Evolutionary conservation across 1,140 invertebrate genomes (phyloP).

Genomic region (Drosophila quadrilineata): DNA sequence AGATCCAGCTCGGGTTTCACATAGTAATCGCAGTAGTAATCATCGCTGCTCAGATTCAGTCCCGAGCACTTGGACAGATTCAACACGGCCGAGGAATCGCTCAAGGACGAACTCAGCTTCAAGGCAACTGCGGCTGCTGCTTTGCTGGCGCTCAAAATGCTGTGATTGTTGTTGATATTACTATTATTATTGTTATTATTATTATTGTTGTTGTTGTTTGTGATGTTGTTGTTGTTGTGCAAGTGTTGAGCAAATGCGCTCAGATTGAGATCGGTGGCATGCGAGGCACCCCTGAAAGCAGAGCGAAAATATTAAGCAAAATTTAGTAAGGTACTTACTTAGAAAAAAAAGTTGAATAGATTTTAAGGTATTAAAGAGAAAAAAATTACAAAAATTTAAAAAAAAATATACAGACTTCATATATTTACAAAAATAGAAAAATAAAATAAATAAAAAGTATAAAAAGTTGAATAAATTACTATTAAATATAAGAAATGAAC

Average conservation of each 20-base stretch:
- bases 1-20: conserved; percentile 75
- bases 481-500: too few species aligned
- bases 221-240: conserved; percentile 55
- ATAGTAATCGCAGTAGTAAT: conserved; percentile 65
- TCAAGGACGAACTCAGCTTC: conserved; percentile 60
- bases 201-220: conserved; percentile 15
- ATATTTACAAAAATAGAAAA: too few species aligned
- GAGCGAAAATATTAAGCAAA: background rate
- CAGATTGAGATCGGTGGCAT: conserved; percentile 66
- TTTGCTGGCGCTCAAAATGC: conserved; percentile 45
- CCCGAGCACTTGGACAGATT: conserved; percentile 72
- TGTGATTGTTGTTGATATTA: conserved; percentile 50
- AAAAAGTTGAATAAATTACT: too few species aligned
- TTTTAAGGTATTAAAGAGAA: too few species aligned
- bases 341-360: background rate
- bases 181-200: conserved; percentile 47
- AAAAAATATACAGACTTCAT: too few species aligned
- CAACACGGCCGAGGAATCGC: conserved; percentile 54
- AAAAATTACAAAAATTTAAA: too few species aligned
- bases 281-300: conserved; percentile 61
- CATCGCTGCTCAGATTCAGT: conserved; percentile 54
- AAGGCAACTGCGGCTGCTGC: conserved; percentile 4
- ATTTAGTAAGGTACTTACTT: background rate
- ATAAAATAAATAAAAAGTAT: too few species aligned
- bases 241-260: conserved; percentile 58